These are phyloP conservation scores for Tyria jacobaeae DNA, from an alignment of 2,888 invertebrate genomes.

Conservation along the genomic window DNA sequence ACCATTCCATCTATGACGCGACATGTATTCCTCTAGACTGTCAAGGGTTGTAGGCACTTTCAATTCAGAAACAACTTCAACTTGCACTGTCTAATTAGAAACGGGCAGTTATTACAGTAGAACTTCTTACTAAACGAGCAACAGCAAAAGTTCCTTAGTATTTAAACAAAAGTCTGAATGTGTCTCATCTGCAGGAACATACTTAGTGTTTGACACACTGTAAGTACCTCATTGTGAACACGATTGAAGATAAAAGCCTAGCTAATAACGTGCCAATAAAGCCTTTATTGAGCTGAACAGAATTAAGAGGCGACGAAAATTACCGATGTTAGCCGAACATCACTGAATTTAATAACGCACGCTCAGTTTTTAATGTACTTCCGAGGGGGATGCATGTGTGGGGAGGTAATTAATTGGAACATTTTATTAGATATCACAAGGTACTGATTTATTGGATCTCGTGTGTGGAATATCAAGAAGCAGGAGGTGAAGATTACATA, in stretches of 20 bases:
- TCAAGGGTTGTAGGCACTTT: background rate
- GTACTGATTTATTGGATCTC: constrained; percentile 42
- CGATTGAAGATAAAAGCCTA: constrained; percentile 64
- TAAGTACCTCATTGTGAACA: constrained; percentile 64
- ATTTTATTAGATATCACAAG: constrained; percentile 49
- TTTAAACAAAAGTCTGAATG: background rate
- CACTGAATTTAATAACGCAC: constrained; percentile 56
- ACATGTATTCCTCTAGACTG: background rate
- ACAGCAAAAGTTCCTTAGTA: background rate
- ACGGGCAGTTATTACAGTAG: background rate
- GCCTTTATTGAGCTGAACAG: constrained; percentile 68
- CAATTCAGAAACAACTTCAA: background rate
- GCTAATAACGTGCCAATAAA: constrained; percentile 67
- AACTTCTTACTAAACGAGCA: background rate
- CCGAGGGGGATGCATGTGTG: constrained; percentile 42
- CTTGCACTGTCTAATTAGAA: constrained; percentile 1
- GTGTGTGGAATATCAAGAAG: constrained; percentile 5
- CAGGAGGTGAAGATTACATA: background rate
- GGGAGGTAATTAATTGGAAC: constrained; percentile 56
- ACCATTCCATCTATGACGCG: background rate
- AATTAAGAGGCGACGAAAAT: constrained; percentile 63
- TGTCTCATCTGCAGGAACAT: constrained; percentile 27
- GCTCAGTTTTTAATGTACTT: constrained; percentile 58
- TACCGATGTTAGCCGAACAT: constrained; percentile 55
- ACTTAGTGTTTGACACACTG: constrained; percentile 39